Conservation (phyloP, 2,888 invertebrate genomes). For the Perizoma flavofasciatum region DNA sequence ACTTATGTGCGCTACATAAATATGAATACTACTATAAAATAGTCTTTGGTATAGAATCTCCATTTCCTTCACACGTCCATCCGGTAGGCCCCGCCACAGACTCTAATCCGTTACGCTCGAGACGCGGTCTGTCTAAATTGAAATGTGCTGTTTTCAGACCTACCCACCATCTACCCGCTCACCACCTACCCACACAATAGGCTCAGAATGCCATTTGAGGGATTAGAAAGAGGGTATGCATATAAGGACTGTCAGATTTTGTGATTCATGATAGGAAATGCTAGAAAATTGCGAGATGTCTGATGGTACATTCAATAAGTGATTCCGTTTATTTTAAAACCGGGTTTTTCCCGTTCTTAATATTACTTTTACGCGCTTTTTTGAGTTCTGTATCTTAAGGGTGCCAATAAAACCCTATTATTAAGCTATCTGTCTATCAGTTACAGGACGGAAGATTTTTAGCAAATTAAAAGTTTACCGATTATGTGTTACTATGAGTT, state of each 20-base stretch:
- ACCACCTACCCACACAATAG: conserved; percentile 24
- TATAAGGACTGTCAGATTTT: conserved; percentile 20
- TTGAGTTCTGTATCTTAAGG: too few species aligned
- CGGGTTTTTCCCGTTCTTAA: too few species aligned
- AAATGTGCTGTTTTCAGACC: conserved; percentile 68
- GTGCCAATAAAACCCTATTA: too few species aligned
- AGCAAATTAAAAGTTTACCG: too few species aligned
- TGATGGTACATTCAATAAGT: neutral
- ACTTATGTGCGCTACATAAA: too few species aligned
- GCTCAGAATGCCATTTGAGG: conserved; percentile 24
- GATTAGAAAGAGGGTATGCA: conserved; percentile 32
- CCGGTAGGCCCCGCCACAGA: conserved; percentile 19
- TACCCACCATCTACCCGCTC: conserved; percentile 30
- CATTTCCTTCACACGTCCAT: conserved; percentile 10
- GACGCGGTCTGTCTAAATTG: conserved; percentile 71
- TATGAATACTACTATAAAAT: too few species aligned
- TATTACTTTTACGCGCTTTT: too few species aligned
- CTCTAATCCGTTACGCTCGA: conserved; percentile 56
- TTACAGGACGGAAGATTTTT: too few species aligned
- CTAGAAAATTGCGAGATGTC: conserved; percentile 3
- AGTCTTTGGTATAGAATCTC: neutral
- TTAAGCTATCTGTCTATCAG: too few species aligned
- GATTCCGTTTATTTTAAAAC: neutral
- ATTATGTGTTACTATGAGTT: too few species aligned
- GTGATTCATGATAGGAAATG: conserved; percentile 15